These are phyloP conservation scores for Thumatha senex DNA, from an alignment of 2,888 invertebrate genomes.

Conservation along the genomic window DNA sequence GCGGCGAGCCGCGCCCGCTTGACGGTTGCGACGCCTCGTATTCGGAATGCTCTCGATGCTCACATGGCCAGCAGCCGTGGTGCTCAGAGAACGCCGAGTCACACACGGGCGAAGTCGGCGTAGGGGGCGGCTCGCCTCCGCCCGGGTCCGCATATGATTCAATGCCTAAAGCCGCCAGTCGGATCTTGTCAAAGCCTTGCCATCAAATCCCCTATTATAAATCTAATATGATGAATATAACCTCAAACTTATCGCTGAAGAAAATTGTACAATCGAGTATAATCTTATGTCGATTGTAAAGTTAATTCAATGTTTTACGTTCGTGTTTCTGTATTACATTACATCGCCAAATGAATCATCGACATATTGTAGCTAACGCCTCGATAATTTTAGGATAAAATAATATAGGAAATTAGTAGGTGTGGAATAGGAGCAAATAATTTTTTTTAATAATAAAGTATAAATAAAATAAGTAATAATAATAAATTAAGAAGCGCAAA, in stretches of 20 bases:
- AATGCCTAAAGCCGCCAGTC: conserved; percentile 62
- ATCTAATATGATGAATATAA: conserved; percentile 1
- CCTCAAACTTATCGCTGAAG: conserved; percentile 6
- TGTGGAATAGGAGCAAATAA: conserved; percentile 62
- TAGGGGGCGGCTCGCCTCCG: conserved; percentile 74
- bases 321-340: conserved; percentile 32
- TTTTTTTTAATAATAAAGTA: conserved; percentile 47
- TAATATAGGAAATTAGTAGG: conserved; percentile 49
- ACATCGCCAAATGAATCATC: conserved; percentile 32
- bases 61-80: conserved; percentile 78
- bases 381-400: conserved; percentile 50
- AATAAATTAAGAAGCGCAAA: conserved; percentile 75
- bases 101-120: conserved; percentile 77
- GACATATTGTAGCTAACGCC: conserved; percentile 42
- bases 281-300: conserved; percentile 38
- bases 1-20: conserved; percentile 76
- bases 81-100: conserved; percentile 80
- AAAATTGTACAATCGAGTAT: conserved; percentile 8
- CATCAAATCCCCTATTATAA: conserved; percentile 17
- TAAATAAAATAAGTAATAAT: conserved; percentile 63
- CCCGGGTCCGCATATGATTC: conserved; percentile 77
- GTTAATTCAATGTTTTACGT: conserved; percentile 42
- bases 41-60: conserved; percentile 68
- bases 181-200: conserved; percentile 31
- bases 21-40: conserved; percentile 67